Evolutionary conservation across 2,888 invertebrate genomes (phyloP).

Genomic region (Fragum fragum): DNA sequence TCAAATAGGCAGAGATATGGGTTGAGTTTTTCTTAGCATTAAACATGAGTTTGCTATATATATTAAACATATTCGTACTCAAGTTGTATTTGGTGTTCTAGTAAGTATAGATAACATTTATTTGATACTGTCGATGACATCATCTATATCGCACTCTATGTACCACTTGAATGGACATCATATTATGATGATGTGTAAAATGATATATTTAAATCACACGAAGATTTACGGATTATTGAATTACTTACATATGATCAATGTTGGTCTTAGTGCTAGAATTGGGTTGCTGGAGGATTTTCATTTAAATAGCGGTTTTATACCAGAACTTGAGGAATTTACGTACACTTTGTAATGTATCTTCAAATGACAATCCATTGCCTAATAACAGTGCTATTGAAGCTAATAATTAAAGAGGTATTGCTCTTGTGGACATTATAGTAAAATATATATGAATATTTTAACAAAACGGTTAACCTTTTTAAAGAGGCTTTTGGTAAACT

Average conservation of each 20-base stretch:
- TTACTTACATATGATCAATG: background rate
- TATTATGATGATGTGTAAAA: background rate
- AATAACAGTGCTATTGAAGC: background rate
- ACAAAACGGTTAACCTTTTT: background rate
- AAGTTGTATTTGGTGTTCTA: slow-evolving; percentile 21
- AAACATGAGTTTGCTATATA: background rate
- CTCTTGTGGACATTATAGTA: background rate
- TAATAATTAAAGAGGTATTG: slow-evolving; percentile 22
- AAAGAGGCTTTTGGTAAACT: background rate
- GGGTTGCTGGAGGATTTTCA: background rate
- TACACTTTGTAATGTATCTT: slow-evolving; percentile 1
- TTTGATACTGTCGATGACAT: slow-evolving; percentile 11
- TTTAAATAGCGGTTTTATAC: background rate
- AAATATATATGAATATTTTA: slow-evolving; percentile 2
- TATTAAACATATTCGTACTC: slow-evolving; percentile 3
- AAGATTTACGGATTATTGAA: slow-evolving; percentile 5
- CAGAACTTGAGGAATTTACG: background rate
- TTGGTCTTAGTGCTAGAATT: slow-evolving; percentile 5
- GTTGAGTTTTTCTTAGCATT: slow-evolving; percentile 21
- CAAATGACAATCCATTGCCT: background rate
- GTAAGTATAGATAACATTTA: slow-evolving; percentile 10
- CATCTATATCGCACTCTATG: slow-evolving; percentile 18
- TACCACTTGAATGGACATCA: slow-evolving; percentile 27
- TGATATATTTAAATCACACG: background rate
- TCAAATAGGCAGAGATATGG: background rate